A percentile compares a stretch with the other conserved stretches of the same genome.
Evolutionary conservation across 53 echinoderm and acorn worm genomes (phyloP).

Genomic region (Echinarachnius parma): DNA sequence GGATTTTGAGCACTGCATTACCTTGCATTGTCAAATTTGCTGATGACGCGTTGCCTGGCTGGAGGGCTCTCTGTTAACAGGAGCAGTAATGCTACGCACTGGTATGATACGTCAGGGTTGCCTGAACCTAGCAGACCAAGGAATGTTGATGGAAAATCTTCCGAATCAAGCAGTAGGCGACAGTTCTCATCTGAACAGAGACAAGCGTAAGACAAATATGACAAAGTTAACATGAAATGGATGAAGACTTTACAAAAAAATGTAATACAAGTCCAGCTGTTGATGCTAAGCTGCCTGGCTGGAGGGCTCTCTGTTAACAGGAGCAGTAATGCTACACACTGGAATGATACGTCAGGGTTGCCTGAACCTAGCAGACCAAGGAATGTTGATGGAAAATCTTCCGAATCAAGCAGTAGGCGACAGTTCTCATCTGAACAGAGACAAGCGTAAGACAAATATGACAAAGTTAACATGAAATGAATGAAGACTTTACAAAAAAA

Average conservation of each 20-base stretch:
- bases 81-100: slow-evolving; percentile 56
- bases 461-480: too few species aligned
- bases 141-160: slow-evolving; percentile 30
- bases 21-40: slow-evolving; percentile 64
- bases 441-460: too few species aligned
- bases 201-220: too few species aligned
- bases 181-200: slow-evolving; percentile 87
- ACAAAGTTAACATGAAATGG: not conserved
- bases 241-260: too few species aligned
- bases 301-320: slow-evolving; percentile 54
- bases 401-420: slow-evolving; percentile 28
- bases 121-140: slow-evolving; percentile 49
- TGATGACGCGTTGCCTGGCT: slow-evolving; percentile 52
- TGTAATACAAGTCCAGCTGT: too few species aligned
- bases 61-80: slow-evolving; percentile 54
- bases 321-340: slow-evolving; percentile 56
- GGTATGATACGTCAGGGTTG: slow-evolving; percentile 25
- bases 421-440: slow-evolving; percentile 78
- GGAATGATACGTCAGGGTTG: slow-evolving; percentile 24
- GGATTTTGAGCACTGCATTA: slow-evolving; percentile 5
- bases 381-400: slow-evolving; percentile 30
- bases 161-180: slow-evolving; percentile 28
- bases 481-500: too few species aligned
- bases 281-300: slow-evolving; percentile 48
- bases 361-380: slow-evolving; percentile 49